Percentiles rank a stretch among this genome's conserved stretches.
These are phyloP conservation scores for Saguinus midas DNA, from an alignment of 2,113 vertebrate genomes.

Conservation along the genomic window DNA sequence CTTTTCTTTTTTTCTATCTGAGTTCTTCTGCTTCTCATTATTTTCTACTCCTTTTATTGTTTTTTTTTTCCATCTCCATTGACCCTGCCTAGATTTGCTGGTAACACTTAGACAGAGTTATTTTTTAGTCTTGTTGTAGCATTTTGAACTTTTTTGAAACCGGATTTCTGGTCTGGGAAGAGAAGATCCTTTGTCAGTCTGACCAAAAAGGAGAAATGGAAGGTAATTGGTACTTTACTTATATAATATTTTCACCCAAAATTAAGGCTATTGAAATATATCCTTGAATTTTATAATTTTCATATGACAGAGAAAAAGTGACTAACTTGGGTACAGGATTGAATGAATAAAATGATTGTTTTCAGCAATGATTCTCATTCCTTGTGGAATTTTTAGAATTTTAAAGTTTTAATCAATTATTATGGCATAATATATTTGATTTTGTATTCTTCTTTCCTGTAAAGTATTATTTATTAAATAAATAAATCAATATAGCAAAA, in stretches of 20 bases:
- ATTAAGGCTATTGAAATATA: not conserved
- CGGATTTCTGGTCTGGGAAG: not conserved
- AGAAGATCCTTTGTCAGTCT: not conserved
- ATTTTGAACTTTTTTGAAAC: not conserved
- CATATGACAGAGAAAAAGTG: not conserved
- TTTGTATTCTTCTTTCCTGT: not conserved
- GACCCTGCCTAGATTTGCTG: not conserved
- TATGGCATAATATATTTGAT: not conserved
- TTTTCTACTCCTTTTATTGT: not conserved
- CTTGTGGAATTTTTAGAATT: not conserved
- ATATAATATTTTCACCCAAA: not conserved
- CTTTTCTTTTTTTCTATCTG: not conserved
- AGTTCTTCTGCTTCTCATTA: not conserved
- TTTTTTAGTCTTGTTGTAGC: not conserved
- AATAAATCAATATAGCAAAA: not conserved
- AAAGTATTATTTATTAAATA: not conserved
- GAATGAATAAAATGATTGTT: not conserved
- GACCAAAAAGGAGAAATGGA: not conserved
- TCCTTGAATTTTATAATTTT: slow-evolving; percentile 25
- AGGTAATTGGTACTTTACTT: not conserved
- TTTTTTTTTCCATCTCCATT: not conserved
- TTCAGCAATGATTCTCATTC: not conserved
- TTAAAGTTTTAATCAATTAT: slow-evolving; percentile 15
- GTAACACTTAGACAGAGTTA: not conserved
- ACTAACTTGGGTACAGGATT: not conserved